Evolutionary conservation across 2,888 invertebrate genomes (phyloP), one percentile per base, ranked within the genome.

Genomic region (Bombylius discolor): DNA sequence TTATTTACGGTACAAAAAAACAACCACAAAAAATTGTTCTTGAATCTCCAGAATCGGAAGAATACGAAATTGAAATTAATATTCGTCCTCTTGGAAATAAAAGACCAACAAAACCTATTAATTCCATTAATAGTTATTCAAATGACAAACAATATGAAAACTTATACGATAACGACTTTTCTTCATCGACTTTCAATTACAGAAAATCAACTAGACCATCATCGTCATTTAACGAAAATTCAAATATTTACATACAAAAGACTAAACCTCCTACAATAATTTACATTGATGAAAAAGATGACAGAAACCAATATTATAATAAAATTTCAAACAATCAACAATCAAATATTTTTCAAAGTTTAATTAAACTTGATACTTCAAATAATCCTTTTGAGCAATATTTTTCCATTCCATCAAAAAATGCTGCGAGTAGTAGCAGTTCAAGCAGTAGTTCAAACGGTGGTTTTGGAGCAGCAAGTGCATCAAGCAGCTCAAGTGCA

Each of bases 41-140:
- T 1, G 67, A 67, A 52, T 65, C 68, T 58, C 67, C 68, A 1
- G 66, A 65, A 44, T 58, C 68, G 3, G 68, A 39, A 39, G 53
- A 71, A 36, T 74, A 72, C 58, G 71, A 74, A 63, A 74, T 74
- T 42, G 74, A 74, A 63, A 74, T 74, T 7, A 74, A 73, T 54
- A 74, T 74, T 49, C 60, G 70, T 63, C 73, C 70, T 58, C 68
- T 71, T 5, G 71, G 70, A 56, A 68, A 68, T 55, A 60, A 50
- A 46, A 65, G 52, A 52, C 51, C 48, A 46, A 54, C 53, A 33
- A 44, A 44, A 33, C 36, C 42, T 39, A 23, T 58, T 51, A 46
- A 52, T 23, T 52, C 49, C 47, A 34, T 56, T 11, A 23, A 55
- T 13, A 57, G 46, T 47, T 48, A 51, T 32, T 33, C 47, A 36